A percentile compares a stretch with the other conserved stretches of the same genome.
Conservation (phyloP, 2,888 invertebrate genomes). For the Heterodera filipjevi region DNA sequence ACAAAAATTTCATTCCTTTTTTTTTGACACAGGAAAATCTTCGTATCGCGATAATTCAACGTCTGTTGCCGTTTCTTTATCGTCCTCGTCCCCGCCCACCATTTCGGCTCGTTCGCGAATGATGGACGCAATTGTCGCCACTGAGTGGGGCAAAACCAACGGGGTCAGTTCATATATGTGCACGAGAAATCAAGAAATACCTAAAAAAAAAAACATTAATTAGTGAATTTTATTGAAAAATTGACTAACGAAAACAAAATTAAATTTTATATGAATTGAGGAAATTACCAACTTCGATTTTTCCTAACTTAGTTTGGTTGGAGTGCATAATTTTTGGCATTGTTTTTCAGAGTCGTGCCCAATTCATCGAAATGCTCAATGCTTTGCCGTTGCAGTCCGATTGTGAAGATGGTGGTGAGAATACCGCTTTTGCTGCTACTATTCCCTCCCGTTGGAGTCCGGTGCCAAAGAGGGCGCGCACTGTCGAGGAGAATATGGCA, state of each 20-base stretch:
- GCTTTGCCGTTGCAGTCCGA: not conserved
- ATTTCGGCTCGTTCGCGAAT: not conserved
- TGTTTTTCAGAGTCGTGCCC: not conserved
- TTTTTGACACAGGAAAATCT: too few species aligned
- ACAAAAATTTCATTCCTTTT: too few species aligned
- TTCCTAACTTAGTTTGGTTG: too few species aligned
- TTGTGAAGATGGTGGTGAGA: not conserved
- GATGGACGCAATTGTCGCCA: slow-evolving; percentile 1
- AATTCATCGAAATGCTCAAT: slow-evolving; percentile 5
- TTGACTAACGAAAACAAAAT: too few species aligned
- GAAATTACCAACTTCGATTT: too few species aligned
- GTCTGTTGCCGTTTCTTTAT: not conserved
- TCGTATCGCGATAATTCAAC: not conserved
- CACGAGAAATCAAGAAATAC: too few species aligned
- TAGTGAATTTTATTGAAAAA: too few species aligned
- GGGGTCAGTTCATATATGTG: not conserved
- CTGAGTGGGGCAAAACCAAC: not conserved
- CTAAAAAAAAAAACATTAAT: too few species aligned
- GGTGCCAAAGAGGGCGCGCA: slow-evolving; percentile 19
- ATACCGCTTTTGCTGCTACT: not conserved
- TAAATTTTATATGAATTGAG: too few species aligned
- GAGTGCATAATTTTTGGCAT: too few species aligned
- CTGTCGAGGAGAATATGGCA: slow-evolving; percentile 41
- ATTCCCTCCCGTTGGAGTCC: not conserved
- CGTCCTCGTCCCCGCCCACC: not conserved